These are phyloP conservation scores for Stictonetta naevosa DNA, from an alignment of 2,113 vertebrate species.

Conservation along the genomic window DNA sequence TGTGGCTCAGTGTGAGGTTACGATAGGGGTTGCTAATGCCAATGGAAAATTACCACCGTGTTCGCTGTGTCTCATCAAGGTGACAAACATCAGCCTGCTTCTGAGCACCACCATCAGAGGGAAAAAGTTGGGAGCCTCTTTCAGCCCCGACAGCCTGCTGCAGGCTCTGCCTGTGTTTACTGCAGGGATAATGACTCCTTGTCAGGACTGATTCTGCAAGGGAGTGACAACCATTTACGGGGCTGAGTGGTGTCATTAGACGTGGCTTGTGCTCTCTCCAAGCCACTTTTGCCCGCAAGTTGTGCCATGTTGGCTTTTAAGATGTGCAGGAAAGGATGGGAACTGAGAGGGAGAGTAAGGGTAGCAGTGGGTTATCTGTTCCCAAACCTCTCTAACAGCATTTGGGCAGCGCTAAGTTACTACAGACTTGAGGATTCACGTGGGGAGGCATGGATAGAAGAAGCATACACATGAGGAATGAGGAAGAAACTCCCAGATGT, in stretches of 20 bases:
- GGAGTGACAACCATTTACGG: constrained; percentile 57
- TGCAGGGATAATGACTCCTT: constrained; percentile 36
- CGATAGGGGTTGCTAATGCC: rapidly evolving
- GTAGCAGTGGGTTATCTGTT: neutral
- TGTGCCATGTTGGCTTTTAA: neutral
- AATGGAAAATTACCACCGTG: neutral
- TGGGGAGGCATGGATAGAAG: neutral
- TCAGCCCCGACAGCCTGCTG: neutral
- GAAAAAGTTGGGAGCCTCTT: neutral
- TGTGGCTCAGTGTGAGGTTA: neutral
- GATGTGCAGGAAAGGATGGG: neutral
- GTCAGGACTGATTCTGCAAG: constrained; percentile 45
- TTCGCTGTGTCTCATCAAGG: neutral
- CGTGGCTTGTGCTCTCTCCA: neutral
- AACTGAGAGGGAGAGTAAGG: neutral
- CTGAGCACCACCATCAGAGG: neutral
- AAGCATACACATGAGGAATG: neutral
- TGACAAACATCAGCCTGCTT: neutral
- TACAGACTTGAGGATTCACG: neutral
- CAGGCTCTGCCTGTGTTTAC: neutral
- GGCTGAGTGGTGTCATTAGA: constrained; percentile 37
- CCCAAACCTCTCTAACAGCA: neutral
- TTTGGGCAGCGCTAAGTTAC: neutral
- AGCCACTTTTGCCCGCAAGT: neutral
- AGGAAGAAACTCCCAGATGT: neutral